Percentiles rank a stretch among this genome's conserved stretches.
These are phyloP conservation scores for Psittacula echo DNA, from an alignment of 2,797 vertebrate genomes.

Conservation along the genomic window DNA sequence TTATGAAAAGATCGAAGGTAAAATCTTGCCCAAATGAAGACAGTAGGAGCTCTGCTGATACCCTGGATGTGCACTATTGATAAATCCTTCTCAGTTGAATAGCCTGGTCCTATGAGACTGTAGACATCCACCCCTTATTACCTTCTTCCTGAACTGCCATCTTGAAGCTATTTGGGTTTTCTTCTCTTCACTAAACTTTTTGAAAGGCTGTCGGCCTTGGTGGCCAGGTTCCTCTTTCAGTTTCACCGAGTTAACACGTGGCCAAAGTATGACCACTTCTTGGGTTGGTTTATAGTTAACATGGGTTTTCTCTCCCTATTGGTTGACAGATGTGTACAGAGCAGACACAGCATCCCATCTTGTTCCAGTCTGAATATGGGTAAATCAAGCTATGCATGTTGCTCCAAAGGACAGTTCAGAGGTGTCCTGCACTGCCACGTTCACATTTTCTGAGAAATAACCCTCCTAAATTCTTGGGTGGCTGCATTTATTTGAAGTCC, in stretches of 20 bases:
- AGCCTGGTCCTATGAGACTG: background rate
- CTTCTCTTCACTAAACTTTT: background rate
- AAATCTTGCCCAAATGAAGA: background rate
- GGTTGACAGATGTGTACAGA: background rate
- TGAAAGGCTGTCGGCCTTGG: background rate
- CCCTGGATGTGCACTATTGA: background rate
- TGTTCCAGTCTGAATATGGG: background rate
- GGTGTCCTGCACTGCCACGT: background rate
- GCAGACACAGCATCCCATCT: background rate
- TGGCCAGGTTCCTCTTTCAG: background rate
- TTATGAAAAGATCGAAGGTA: slow-evolving; percentile 7
- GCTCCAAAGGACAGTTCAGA: background rate
- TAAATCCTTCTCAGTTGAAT: background rate
- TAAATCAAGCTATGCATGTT: accelerated
- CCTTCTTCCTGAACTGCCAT: background rate
- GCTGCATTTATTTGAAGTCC: background rate
- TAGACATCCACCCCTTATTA: background rate
- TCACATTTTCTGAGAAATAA: background rate
- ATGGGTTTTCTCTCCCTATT: background rate
- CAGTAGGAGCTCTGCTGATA: background rate
- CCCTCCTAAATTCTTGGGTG: background rate
- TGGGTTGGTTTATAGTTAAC: background rate
- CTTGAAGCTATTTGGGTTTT: background rate
- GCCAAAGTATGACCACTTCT: background rate
- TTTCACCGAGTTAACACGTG: background rate